phyloP scores from a whole-genome alignment of 2,888 invertebrate species.

The Eristalinus aeneus region DNA sequence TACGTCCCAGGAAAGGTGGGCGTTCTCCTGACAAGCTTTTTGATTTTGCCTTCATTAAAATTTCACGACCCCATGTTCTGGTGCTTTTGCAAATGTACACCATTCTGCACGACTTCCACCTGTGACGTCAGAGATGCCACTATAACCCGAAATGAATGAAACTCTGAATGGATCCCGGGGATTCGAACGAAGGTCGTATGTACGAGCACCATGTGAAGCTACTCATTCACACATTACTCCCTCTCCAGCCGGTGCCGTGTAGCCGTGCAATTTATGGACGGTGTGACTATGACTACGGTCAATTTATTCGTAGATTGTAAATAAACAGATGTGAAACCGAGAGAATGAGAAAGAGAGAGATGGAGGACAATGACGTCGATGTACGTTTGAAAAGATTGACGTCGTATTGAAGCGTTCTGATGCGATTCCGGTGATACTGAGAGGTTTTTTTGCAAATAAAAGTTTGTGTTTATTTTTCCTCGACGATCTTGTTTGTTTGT shows the following conservation, averaged over 20 bases:
- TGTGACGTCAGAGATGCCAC: not conserved
- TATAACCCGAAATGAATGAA: not conserved
- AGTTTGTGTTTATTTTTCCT: not conserved
- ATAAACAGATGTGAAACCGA: constrained; percentile 18
- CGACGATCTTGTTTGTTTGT: not conserved
- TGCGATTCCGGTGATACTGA: not conserved
- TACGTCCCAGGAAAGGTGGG: not conserved
- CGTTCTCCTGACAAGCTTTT: constrained; percentile 30
- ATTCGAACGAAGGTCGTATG: not conserved
- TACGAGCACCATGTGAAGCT: not conserved
- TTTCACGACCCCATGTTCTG: constrained; percentile 21
- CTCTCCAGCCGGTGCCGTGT: not conserved
- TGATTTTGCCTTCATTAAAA: constrained; percentile 57
- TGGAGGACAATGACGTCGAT: not conserved
- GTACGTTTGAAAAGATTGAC: not conserved
- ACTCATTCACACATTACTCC: not conserved
- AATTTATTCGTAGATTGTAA: constrained; percentile 50
- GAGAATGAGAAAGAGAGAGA: not conserved
- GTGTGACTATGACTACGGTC: not conserved
- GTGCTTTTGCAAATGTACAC: not conserved
- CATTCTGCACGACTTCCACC: not conserved
- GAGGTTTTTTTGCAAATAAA: not conserved
- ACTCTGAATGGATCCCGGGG: not conserved
- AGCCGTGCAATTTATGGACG: constrained; percentile 16
- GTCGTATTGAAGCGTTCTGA: not conserved